phyloP scores from a whole-genome alignment of 1,140 invertebrate genomes.

The Hetaerina americana region DNA sequence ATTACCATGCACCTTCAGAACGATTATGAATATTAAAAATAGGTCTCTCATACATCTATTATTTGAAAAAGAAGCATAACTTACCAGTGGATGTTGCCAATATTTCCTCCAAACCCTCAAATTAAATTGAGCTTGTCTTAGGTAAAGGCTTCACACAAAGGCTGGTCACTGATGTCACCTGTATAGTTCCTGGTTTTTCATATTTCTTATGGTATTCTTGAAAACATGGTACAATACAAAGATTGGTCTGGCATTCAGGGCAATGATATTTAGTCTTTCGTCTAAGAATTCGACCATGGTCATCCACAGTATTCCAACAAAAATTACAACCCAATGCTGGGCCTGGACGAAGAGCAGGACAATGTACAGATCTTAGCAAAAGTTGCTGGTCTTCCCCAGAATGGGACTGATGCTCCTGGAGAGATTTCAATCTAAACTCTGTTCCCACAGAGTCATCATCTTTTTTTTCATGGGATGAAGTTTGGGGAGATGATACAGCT shows the following conservation, averaged over 20 bases:
- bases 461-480: conserved; percentile 11
- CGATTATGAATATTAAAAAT: no score
- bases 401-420: conserved; percentile 15
- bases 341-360: conserved; percentile 60
- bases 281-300: conserved; percentile 59
- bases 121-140: background rate
- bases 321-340: conserved; percentile 73
- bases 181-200: conserved; percentile 4
- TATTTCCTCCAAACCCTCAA: background rate
- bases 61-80: no score
- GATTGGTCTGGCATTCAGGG: conserved; percentile 71
- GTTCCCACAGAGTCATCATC: conserved; percentile 11
- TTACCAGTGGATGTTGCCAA: background rate
- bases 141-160: background rate
- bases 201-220: conserved; percentile 57
- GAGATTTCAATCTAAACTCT: conserved; percentile 6
- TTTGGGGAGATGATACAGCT: conserved; percentile 11
- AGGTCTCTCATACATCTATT: no score
- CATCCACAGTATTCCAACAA: conserved; percentile 77
- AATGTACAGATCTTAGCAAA: conserved; percentile 40
- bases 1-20: no score
- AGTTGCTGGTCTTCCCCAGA: conserved; percentile 17
- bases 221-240: conserved; percentile 76
- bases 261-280: conserved; percentile 80
- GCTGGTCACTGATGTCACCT: background rate